phyloP scores from a whole-genome alignment of 2,113 vertebrate genomes.

The Ariopsis seemanni region DNA sequence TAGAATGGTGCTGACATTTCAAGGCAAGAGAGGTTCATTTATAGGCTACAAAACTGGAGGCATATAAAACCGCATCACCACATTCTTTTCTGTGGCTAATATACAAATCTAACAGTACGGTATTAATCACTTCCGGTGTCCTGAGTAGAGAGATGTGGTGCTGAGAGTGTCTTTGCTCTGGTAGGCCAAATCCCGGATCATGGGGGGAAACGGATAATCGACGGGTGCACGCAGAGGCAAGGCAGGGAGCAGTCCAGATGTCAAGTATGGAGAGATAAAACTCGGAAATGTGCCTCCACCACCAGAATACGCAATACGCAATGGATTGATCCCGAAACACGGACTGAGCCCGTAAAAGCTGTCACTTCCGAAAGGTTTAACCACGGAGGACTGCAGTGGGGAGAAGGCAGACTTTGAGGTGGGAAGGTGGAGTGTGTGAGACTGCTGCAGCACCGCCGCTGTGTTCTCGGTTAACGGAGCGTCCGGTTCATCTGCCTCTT shows the following conservation, averaged over 20 bases:
- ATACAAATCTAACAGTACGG: neutral
- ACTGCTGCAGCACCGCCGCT: neutral
- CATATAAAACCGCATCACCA: neutral
- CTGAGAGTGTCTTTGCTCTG: slow-evolving; percentile 34
- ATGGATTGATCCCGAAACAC: slow-evolving; percentile 37
- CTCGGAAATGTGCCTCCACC: slow-evolving; percentile 12
- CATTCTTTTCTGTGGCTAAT: neutral
- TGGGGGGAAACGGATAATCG: slow-evolving; percentile 24
- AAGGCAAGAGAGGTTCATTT: slow-evolving; percentile 16
- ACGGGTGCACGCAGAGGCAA: slow-evolving; percentile 14
- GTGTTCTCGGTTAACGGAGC: slow-evolving; percentile 47
- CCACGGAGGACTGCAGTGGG: neutral
- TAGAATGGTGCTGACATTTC: slow-evolving; percentile 26
- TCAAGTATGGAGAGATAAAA: slow-evolving; percentile 36
- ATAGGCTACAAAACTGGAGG: neutral
- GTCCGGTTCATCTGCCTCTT: slow-evolving; percentile 46
- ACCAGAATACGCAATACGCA: slow-evolving; percentile 24
- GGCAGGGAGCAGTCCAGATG: slow-evolving; percentile 25
- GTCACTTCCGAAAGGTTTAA: slow-evolving; percentile 12
- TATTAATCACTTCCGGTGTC: slow-evolving; percentile 14
- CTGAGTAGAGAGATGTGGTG: neutral
- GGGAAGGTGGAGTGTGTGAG: neutral
- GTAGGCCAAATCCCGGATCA: slow-evolving; percentile 24
- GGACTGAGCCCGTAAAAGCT: slow-evolving; percentile 24
- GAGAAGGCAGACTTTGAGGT: slow-evolving; percentile 32